These are phyloP conservation scores for Dynastes grantii DNA, from an alignment of 2,888 invertebrate genomes.

Conservation along the genomic window DNA sequence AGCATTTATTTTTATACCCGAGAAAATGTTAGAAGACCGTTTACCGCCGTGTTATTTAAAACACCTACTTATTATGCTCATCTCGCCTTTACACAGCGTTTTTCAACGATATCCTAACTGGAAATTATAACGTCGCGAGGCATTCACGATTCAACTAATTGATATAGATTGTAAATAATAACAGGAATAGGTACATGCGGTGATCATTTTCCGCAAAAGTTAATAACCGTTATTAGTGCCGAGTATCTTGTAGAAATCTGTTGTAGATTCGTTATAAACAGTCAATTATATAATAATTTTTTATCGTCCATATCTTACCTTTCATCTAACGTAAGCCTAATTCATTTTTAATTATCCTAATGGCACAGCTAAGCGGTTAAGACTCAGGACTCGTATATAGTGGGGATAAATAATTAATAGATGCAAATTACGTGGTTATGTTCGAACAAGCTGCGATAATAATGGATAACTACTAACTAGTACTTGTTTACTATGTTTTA, in stretches of 20 bases:
- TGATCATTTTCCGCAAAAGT: not conserved
- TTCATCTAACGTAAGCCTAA: constrained; percentile 15
- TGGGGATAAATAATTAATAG: too few relatives aligned
- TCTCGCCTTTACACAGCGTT: not conserved
- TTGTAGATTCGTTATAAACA: constrained; percentile 28
- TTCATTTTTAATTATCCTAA: constrained; percentile 45
- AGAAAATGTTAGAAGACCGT: not conserved
- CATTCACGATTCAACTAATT: constrained; percentile 35
- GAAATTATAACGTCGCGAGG: constrained; percentile 18
- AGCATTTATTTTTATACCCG: not conserved
- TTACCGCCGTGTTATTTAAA: constrained; percentile 8
- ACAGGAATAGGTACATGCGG: constrained; percentile 3
- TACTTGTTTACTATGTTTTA: too few relatives aligned
- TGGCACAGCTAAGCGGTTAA: not conserved
- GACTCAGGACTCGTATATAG: too few relatives aligned
- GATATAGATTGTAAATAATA: constrained; percentile 50
- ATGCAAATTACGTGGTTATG: too few relatives aligned
- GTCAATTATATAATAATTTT: constrained; percentile 46
- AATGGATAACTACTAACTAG: too few relatives aligned
- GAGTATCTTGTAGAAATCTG: constrained; percentile 33
- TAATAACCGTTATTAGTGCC: constrained; percentile 23
- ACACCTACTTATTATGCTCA: not conserved
- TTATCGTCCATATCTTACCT: constrained; percentile 29
- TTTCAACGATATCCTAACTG: not conserved
- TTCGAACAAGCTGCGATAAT: too few relatives aligned